phyloP scores from a whole-genome alignment of 2,113 vertebrate species.

The Corythaeola cristata region DNA sequence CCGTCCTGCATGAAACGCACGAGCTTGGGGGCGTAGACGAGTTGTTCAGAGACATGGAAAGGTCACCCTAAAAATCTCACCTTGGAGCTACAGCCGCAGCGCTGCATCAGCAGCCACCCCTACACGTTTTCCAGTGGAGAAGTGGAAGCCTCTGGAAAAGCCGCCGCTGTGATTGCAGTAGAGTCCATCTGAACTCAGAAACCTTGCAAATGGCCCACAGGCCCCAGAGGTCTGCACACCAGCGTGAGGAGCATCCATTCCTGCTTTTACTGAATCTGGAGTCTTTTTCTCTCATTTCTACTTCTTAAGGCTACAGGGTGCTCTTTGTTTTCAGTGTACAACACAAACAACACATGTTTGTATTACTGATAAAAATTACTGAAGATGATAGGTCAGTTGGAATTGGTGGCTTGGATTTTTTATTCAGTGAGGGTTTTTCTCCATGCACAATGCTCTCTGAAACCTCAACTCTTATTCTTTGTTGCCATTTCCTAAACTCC shows the following conservation, averaged over 20 bases:
- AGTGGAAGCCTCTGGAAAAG: background rate
- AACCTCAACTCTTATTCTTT: background rate
- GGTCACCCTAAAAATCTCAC: background rate
- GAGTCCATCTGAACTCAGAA: background rate
- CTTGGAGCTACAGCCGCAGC: background rate
- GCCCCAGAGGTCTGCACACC: background rate
- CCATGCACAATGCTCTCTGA: background rate
- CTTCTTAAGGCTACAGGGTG: background rate
- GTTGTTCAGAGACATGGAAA: background rate
- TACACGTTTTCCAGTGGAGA: background rate
- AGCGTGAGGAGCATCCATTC: background rate
- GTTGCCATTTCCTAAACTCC: background rate
- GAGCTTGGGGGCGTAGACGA: background rate
- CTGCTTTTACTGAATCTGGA: background rate
- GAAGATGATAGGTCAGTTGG: background rate
- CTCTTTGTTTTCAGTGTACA: constrained; percentile 3
- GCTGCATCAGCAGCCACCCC: background rate
- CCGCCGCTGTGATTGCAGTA: rapidly evolving
- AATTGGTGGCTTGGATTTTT: background rate
- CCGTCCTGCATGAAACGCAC: background rate
- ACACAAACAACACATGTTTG: background rate
- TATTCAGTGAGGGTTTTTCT: background rate
- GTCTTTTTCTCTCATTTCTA: background rate
- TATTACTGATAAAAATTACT: background rate
- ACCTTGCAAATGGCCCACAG: background rate